A percentile compares a stretch with the other conserved stretches of the same genome.
These are phyloP conservation scores for Cavia porcellus DNA, from an alignment of 2,113 vertebrate species.

Conservation along the genomic window DNA sequence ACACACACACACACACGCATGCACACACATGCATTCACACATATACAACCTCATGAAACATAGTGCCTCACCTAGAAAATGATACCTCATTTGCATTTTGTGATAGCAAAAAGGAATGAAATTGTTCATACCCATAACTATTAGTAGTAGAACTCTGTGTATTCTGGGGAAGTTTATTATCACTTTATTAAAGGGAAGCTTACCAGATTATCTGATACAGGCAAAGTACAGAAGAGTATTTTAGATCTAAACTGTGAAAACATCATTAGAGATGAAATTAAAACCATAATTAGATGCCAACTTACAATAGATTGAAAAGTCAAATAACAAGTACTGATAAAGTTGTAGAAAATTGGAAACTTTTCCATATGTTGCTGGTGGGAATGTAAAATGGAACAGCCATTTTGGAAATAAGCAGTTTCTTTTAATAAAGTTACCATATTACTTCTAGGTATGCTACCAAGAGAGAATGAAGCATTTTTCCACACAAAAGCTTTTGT, in stretches of 20 bases:
- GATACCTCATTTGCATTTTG: conserved; percentile 42
- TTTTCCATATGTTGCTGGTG: neutral
- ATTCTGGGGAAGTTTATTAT: neutral
- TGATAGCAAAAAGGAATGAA: neutral
- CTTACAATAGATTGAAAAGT: neutral
- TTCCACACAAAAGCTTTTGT: neutral
- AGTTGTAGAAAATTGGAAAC: neutral
- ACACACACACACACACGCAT: neutral
- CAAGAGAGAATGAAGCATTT: neutral
- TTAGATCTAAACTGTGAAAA: neutral
- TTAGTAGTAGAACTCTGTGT: neutral
- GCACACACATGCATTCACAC: neutral
- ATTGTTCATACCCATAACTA: neutral
- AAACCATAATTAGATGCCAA: neutral
- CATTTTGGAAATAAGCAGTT: neutral
- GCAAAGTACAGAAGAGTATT: neutral
- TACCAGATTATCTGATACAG: neutral
- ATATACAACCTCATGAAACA: neutral
- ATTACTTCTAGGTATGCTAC: neutral
- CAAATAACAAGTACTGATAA: neutral
- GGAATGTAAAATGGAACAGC: neutral
- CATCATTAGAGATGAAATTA: neutral
- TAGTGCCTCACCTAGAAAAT: neutral
- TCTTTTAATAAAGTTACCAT: neutral
- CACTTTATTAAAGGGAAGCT: neutral